A percentile compares a stretch with the other conserved stretches of the same genome.
phyloP scores from a whole-genome alignment of 2,113 vertebrate species.

The Rhea americana region DNA sequence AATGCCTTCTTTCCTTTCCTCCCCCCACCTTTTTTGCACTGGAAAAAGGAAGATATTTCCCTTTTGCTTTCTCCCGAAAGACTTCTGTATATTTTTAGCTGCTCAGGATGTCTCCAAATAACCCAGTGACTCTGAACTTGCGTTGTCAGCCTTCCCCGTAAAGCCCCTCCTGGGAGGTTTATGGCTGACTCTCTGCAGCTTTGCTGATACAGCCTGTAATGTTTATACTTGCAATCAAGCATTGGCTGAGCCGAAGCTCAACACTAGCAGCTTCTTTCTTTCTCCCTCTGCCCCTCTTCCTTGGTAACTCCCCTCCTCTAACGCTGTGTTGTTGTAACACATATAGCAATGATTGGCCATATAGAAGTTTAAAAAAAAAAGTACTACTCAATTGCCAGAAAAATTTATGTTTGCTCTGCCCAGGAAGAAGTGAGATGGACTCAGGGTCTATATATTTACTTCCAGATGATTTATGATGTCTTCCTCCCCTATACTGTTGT shows the following conservation, averaged over 20 bases:
- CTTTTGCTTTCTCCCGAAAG: neutral
- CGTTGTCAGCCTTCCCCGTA: conserved; percentile 66
- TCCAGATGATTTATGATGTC: conserved; percentile 18
- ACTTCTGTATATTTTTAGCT: conserved; percentile 60
- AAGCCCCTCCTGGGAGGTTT: conserved; percentile 56
- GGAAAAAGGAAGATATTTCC: conserved; percentile 13
- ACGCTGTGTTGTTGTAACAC: neutral
- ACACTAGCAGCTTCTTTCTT: conserved; percentile 58
- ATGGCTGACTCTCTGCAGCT: conserved; percentile 20
- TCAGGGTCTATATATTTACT: neutral
- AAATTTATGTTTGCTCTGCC: neutral
- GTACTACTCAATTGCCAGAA: neutral
- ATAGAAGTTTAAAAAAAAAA: neutral
- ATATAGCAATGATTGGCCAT: neutral
- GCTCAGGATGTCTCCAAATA: conserved; percentile 51
- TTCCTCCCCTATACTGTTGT: neutral
- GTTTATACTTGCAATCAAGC: conserved; percentile 68
- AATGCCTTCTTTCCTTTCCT: neutral
- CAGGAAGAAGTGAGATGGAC: neutral
- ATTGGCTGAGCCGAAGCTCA: neutral
- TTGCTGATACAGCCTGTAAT: conserved; percentile 68
- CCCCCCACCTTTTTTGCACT: neutral
- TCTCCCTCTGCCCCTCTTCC: neutral
- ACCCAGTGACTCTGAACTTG: conserved; percentile 53
- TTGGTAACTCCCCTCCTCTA: neutral